Evolutionary conservation across 2,888 invertebrate species (phyloP), one percentile per base, ranked within the genome.

Genomic region (Agapetus fuscipes): DNA sequence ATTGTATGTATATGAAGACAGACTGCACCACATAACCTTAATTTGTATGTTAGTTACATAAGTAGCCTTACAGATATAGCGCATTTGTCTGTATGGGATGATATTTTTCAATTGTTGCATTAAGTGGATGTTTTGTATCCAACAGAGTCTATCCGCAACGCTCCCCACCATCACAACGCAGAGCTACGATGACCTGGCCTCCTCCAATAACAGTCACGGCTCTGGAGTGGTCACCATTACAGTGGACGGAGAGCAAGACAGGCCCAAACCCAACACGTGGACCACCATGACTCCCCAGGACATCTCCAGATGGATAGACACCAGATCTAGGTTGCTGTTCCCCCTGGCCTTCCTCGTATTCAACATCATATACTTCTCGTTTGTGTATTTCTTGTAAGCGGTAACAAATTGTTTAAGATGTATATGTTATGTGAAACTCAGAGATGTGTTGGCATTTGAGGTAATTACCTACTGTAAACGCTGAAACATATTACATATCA

Each of bases 251-350:
- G 30, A 29, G 29, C 14, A 13, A 50, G 20, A 29, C 29, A 16
- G 20, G 11, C 7, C 9, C n/a, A 14, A 11, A 4, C 25, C 12
- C 11, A 33, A 30, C 13, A 64, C 61, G 39, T 82, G 83, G 77
- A 85, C 86, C 32, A 85, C 85, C 10, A 83, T 88, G 79, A 87
- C 88, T 2, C 87, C 89, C 0, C 88, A 88, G 53, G 83, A 89
- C 60, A 86, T 89, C 39, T 83, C 89, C 48, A 82, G 80, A 36
- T 89, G 88, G 86, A 87, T 89, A 49, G 89, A 89, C 64, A 79
- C 74, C 49, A 63, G 87, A 38, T 83, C 87, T 16, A 71, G 89
- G 35, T 64, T 85, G 25, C 68, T 83, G 2, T 89, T 89, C 58
- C 89, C 89, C 0, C 58, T 80, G 3, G 68, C 82, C 7, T 89